Percentiles rank a stretch among this genome's conserved stretches.
phyloP scores from a whole-genome alignment of 1,140 invertebrate species.

The Cyphomyrmex costatus region DNA sequence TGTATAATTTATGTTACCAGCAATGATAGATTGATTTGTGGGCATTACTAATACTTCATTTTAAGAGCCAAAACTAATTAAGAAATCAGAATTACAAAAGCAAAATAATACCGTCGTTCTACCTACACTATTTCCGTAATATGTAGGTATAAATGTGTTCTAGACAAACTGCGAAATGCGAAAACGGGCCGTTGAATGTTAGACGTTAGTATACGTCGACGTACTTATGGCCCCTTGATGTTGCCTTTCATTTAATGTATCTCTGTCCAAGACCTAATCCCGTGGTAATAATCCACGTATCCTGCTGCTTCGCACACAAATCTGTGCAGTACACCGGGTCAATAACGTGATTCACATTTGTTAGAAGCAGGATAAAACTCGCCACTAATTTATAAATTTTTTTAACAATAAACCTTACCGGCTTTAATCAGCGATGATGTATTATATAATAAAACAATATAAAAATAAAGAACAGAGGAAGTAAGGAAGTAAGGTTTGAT shows the following conservation, averaged over 20 bases:
- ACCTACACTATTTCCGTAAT: background rate
- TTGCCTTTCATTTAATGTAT: constrained; percentile 70
- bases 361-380: constrained; percentile 47
- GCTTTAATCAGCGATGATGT: background rate
- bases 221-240: constrained; percentile 66
- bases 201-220: constrained; percentile 19
- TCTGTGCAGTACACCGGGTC: constrained; percentile 57
- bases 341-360: constrained; percentile 71
- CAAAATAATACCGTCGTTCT: background rate
- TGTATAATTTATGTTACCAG: constrained; percentile 42
- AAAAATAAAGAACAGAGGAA: background rate
- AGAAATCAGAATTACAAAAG: background rate
- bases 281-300: constrained; percentile 69
- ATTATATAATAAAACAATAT: background rate
- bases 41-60: background rate
- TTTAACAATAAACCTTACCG: background rate
- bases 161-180: constrained; percentile 14
- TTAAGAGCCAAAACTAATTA: background rate
- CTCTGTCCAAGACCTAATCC: constrained; percentile 66
- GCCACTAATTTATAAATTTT: background rate
- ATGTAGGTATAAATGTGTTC: background rate
- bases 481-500: too few species aligned
- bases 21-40: constrained; percentile 19
- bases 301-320: constrained; percentile 35
- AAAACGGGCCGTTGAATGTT: constrained; percentile 24